Conservation (phyloP, 2,888 invertebrate genomes). For the Alcis repandata region DNA sequence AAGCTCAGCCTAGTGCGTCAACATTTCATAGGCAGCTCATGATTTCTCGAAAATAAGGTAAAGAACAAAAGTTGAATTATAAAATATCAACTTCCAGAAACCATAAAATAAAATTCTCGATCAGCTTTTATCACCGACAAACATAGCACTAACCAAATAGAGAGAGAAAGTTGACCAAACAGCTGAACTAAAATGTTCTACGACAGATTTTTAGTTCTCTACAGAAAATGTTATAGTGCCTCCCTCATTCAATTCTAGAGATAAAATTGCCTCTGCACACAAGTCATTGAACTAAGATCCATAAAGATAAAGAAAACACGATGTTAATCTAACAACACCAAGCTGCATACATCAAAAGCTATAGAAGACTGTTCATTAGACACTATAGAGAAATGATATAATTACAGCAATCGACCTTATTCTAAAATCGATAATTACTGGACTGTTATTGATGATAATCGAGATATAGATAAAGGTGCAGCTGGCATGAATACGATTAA, state of each 20-base stretch:
- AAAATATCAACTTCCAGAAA: not conserved
- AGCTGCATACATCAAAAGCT: slow-evolving; percentile 28
- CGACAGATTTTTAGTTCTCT: not conserved
- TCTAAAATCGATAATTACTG: slow-evolving; percentile 41
- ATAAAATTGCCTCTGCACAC: not conserved
- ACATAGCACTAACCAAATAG: not conserved
- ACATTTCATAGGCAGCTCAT: not conserved
- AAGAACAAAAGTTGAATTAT: not conserved
- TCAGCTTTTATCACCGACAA: not conserved
- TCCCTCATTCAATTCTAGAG: not conserved
- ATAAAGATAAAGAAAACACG: slow-evolving; percentile 27
- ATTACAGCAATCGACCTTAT: slow-evolving; percentile 26
- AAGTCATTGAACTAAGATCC: slow-evolving; percentile 24
- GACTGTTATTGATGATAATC: slow-evolving; percentile 34
- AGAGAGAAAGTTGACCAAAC: too few species aligned
- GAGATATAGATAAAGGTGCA: slow-evolving; percentile 30
- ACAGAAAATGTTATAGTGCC: not conserved
- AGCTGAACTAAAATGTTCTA: not conserved
- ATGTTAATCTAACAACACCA: slow-evolving; percentile 16
- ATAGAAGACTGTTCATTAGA: slow-evolving; percentile 27
- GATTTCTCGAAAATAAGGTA: not conserved
- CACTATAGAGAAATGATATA: slow-evolving; percentile 25
- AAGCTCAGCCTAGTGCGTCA: not conserved
- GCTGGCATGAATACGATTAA: slow-evolving; percentile 20
- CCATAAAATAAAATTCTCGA: not conserved